Conservation (phyloP, 1,140 invertebrate genomes). For the Drosophila sturtevanti region DNA sequence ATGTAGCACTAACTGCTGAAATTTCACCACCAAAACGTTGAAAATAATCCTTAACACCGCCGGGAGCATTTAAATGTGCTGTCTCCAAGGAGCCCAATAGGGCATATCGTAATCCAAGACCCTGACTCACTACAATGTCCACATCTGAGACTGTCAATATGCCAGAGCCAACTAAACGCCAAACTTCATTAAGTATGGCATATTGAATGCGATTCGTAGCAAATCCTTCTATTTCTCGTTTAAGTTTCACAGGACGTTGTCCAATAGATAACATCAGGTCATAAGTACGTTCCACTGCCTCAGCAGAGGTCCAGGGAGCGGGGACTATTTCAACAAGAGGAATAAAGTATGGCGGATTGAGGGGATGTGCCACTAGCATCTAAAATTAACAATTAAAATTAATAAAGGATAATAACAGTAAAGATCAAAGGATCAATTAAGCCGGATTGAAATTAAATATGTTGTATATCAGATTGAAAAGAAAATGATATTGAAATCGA, state of each 20-base stretch:
- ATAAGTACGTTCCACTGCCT: slow-evolving; percentile 84
- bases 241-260: slow-evolving; percentile 93
- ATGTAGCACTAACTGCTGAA: slow-evolving; percentile 89
- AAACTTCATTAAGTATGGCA: slow-evolving; percentile 96
- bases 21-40: slow-evolving; percentile 90
- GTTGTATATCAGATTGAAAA: too few species aligned
- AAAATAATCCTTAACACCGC: slow-evolving; percentile 87
- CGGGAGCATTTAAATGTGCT: slow-evolving; percentile 96
- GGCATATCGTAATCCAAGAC: slow-evolving; percentile 96
- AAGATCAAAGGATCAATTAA: neutral
- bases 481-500: neutral
- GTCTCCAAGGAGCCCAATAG: slow-evolving; percentile 97
- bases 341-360: slow-evolving; percentile 98
- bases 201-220: slow-evolving; percentile 98
- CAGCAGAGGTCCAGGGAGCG: slow-evolving; percentile 91
- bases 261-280: slow-evolving; percentile 94
- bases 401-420: neutral
- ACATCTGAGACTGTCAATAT: slow-evolving; percentile 94
- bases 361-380: slow-evolving; percentile 90
- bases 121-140: slow-evolving; percentile 96
- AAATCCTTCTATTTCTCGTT: slow-evolving; percentile 95
- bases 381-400: slow-evolving; percentile 21
- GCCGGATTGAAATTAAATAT: too few species aligned
- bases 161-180: slow-evolving; percentile 91
- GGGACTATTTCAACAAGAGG: slow-evolving; percentile 97